Evolutionary conservation across 2,797 vertebrate genomes (phyloP).

Genomic region (Scyliorhinus canicula): DNA sequence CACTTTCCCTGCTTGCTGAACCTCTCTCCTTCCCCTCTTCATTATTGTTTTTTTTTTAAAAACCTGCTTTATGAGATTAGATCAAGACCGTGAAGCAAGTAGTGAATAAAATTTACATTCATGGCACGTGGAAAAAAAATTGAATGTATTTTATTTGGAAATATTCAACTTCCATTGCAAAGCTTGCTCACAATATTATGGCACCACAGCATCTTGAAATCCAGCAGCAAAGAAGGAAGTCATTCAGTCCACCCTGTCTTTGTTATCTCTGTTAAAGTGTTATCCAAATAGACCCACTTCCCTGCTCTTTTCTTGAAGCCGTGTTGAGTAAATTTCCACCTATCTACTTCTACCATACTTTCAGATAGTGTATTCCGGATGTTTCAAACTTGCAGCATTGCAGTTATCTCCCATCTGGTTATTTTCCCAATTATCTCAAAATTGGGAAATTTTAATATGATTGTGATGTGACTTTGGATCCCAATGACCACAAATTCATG

Average conservation of each 20-base stretch:
- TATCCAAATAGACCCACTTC: background rate
- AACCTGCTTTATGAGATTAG: background rate
- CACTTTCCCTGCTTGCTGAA: background rate
- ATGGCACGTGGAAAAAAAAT: background rate
- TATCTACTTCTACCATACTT: background rate
- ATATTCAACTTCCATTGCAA: background rate
- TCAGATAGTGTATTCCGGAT: background rate
- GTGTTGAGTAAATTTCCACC: background rate
- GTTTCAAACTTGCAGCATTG: background rate
- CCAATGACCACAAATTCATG: background rate
- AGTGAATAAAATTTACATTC: background rate
- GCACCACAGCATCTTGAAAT: background rate
- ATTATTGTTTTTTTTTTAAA: background rate
- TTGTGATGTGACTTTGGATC: background rate
- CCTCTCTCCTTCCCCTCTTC: background rate
- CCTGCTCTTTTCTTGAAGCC: background rate
- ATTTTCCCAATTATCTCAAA: background rate
- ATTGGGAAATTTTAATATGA: background rate
- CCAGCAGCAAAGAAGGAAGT: background rate
- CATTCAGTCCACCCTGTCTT: background rate
- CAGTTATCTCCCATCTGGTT: background rate
- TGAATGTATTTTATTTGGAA: background rate
- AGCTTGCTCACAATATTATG: background rate
- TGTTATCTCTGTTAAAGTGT: background rate
- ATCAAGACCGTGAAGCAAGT: background rate